A percentile compares a stretch with the other conserved stretches of the same genome.
Conservation (phyloP, 2,797 vertebrate species). For the Cetoscarus ocellatus region DNA sequence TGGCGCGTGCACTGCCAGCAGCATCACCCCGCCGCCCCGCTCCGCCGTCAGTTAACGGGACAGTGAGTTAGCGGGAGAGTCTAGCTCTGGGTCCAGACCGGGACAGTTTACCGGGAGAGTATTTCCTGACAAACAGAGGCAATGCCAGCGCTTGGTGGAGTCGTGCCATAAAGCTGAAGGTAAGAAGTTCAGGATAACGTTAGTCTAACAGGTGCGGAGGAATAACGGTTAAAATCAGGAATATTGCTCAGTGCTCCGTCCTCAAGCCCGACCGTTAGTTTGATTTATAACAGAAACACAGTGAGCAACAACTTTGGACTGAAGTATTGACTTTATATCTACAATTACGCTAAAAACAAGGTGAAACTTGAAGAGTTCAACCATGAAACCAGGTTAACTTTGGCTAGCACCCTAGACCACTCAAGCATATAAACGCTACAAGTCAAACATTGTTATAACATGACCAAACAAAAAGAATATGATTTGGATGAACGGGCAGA, state of each 20-base stretch:
- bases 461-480: too few relatives aligned
- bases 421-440: too few relatives aligned
- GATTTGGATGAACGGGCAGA: too few relatives aligned
- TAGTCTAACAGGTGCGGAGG: slow-evolving; percentile 10
- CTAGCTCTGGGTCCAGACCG: slow-evolving; percentile 21
- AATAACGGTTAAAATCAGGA: background rate
- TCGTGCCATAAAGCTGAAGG: slow-evolving; percentile 64
- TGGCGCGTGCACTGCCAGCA: slow-evolving; percentile 57
- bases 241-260: background rate
- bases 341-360: background rate
- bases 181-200: slow-evolving; percentile 38
- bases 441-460: too few relatives aligned
- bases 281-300: background rate
- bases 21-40: slow-evolving; percentile 19
- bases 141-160: slow-evolving; percentile 65
- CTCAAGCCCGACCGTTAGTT: too few relatives aligned
- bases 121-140: slow-evolving; percentile 39
- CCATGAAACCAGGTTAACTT: background rate
- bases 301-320: background rate
- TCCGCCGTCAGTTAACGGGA: slow-evolving; percentile 12
- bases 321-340: background rate
- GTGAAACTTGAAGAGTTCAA: fast-evolving
- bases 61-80: slow-evolving; percentile 57
- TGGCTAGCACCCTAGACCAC: background rate
- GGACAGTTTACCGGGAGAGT: slow-evolving; percentile 17